A percentile compares a stretch with the other conserved stretches of the same genome.
Conservation (phyloP, 2,888 invertebrate genomes). For the Mythimna pallens region DNA sequence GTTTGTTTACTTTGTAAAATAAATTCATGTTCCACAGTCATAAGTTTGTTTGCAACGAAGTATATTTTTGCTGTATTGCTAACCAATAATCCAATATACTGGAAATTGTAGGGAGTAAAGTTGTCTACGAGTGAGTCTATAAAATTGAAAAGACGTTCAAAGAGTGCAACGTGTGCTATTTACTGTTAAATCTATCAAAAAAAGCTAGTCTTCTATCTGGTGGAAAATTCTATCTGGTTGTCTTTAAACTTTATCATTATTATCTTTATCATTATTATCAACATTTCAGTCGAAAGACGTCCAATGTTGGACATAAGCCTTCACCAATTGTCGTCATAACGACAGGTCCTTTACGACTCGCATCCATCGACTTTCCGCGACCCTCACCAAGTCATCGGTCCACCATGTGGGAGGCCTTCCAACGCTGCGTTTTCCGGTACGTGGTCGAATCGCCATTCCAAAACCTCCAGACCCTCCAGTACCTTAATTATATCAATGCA, state of each 20-base stretch:
- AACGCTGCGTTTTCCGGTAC: too few relatives aligned
- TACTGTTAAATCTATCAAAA: constrained; percentile 12
- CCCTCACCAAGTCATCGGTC: too few relatives aligned
- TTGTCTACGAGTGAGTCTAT: constrained; percentile 11
- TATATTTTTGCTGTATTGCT: constrained; percentile 22
- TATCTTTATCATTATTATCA: too few relatives aligned
- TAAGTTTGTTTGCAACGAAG: constrained; percentile 14
- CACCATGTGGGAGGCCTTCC: too few relatives aligned
- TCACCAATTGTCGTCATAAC: too few relatives aligned
- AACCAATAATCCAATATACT: constrained; percentile 22
- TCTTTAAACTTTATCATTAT: neutral
- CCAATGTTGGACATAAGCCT: too few relatives aligned
- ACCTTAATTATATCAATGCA: neutral
- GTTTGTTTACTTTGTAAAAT: constrained; percentile 11
- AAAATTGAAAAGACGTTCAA: constrained; percentile 14
- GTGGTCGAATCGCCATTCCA: too few relatives aligned
- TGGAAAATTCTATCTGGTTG: neutral
- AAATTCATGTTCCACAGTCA: constrained; percentile 22
- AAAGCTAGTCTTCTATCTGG: neutral
- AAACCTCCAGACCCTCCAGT: too few relatives aligned
- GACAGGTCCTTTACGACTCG: too few relatives aligned
- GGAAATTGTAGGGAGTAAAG: constrained; percentile 21
- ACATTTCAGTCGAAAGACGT: too few relatives aligned
- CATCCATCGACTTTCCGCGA: too few relatives aligned
- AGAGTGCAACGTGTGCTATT: neutral